Base-by-base conservation (phyloP, 1,140 invertebrate species). In the Nephila pilipes region DNA sequence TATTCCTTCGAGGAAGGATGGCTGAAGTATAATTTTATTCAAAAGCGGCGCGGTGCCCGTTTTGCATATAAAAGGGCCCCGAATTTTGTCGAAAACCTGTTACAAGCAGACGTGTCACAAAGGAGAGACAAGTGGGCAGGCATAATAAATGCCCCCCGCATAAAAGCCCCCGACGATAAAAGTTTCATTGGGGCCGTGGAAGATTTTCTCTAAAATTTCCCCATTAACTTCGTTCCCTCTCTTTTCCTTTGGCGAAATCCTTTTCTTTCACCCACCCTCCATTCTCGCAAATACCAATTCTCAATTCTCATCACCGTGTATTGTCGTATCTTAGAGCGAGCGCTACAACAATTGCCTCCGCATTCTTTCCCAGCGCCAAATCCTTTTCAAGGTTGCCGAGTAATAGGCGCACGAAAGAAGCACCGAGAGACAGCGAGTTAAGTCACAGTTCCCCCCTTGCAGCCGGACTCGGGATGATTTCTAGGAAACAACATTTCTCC, bases 91-190 rank as follows among this genome's bases (percentile, higher is more conserved):
- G 58, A 25, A 75, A 92, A 92, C 90, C 90, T 92, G 90, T 92
- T 92, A 92, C 90, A 69, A 85, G 63, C 10, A 57, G 80, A 92
- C 90, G 32, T 69, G 81, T 69, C 36, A 85, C 80, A 85, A 92
- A 75, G n/a, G 63, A 32, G 80, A 92, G 80, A 92, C 90, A 92
- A 92, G 90, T 92, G 90, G 90, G 80, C 38, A 2, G 83, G 90
- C 60, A 91, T 91, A 91, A 85, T 85, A 92, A 92, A 92, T 92
- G 54, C 90, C 90, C 88, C 88, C 81, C 57, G 57, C 89, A 91
- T 83, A 92, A 85, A 92, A 36, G 80, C 55, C 83, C 57, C 89
- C 46, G 57, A 81, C 81, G 90, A 85, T 85, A 85, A 92, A 91
- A 91, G 89, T 91, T 91, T 91, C 89, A 91, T 91, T 55, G 89